Evolutionary conservation across 2,797 vertebrate genomes (phyloP), one percentile per base, ranked within the genome.

Genomic region (Gephyroberyx darwinii): DNA sequence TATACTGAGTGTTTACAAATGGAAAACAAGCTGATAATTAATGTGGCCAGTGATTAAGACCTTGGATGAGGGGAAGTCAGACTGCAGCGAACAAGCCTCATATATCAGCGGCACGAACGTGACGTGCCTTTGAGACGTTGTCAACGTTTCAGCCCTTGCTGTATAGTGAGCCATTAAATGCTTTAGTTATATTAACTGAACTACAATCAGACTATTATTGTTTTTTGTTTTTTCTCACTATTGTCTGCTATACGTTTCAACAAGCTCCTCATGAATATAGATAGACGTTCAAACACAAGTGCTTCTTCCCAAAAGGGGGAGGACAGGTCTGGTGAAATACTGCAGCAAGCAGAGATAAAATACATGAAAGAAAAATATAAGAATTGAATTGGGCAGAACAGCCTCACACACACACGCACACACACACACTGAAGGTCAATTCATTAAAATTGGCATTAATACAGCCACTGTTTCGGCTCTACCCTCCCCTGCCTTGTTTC

Each of bases 1-100:
- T 58, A 53, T 81, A 82, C 88, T 87, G 84, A 94, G 91, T 90
- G 87, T 91, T 93, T 92, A 87, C 88, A 90, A 69, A 92, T 88
- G 90, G 67, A 88, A 84, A 90, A 83, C 80, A 86, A 86, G 87
- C 83, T 83, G 88, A 86, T 85, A 86, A 90, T 92, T 90, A 94
- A 87, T 48, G 83, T 77, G 53, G 82, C 71, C 88, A 88, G 92
- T 93, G 89, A 92, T 81, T 91, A 90, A 88, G 88, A 82, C 43
- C 52, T 77, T 47, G 76, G 55, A 58, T 52, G 75, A 77, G 55
- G 52, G 70, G 14, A 60, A 53, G 71, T 59, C 48, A 63, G 59
- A 47, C 45, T 22, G 68, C 57, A 62, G 41, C 13, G 13, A 72
- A 58, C 7, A 19, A 69, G 17, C 22, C 20, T 3, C 35, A 43